Evolutionary conservation across 2,888 invertebrate genomes (phyloP).

Genomic region (Nemurella pictetii): DNA sequence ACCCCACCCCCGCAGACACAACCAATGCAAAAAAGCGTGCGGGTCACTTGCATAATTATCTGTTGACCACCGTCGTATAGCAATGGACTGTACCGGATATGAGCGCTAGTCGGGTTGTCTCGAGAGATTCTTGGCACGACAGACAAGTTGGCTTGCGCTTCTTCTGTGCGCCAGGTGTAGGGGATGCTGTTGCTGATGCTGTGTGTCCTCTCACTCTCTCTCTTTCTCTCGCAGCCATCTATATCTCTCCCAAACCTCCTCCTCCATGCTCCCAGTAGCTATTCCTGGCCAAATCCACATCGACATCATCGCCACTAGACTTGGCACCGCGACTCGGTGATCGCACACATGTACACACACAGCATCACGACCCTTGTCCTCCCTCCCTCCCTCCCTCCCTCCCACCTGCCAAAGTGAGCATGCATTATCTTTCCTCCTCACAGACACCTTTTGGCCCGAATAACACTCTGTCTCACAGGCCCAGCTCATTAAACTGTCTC

Average conservation of each 20-base stretch:
- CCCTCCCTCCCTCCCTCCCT: not conserved
- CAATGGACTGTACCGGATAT: not conserved
- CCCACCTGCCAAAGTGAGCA: not conserved
- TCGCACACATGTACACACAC: not conserved
- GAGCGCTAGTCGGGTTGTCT: constrained; percentile 1
- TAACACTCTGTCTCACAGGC: not conserved
- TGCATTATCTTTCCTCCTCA: not conserved
- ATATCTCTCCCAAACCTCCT: no score
- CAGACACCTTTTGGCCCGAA: not conserved
- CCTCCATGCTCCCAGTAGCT: not conserved
- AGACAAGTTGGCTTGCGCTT: constrained; percentile 1
- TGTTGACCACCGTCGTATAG: not conserved
- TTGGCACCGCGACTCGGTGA: not conserved
- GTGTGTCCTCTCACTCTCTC: no score
- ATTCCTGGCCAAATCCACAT: constrained; percentile 2
- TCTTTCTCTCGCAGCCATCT: no score
- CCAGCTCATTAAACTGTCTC: not conserved
- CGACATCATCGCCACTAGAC: not conserved
- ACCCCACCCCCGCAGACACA: no score
- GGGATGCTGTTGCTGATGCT: not conserved
- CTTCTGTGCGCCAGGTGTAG: not conserved
- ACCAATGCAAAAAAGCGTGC: not conserved
- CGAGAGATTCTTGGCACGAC: not conserved
- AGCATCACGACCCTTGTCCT: not conserved
- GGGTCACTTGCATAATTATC: not conserved